phyloP scores from a whole-genome alignment of 2,888 invertebrate genomes.

The Nasonia oneida region DNA sequence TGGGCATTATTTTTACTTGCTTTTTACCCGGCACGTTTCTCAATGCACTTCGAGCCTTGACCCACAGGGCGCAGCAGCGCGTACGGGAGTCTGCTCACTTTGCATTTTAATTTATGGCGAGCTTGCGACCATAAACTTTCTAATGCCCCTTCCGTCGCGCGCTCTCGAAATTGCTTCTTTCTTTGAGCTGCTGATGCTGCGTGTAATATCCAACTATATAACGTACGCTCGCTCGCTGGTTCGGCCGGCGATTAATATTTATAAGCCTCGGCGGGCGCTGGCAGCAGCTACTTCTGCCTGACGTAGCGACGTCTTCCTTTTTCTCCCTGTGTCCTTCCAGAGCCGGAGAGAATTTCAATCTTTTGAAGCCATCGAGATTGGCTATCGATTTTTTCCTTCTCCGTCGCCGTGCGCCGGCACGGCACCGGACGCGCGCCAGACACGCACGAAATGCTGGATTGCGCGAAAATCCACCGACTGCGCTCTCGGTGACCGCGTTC shows the following conservation, averaged over 20 bases:
- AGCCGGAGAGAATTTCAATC: slow-evolving; percentile 32
- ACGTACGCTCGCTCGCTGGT: slow-evolving; percentile 5
- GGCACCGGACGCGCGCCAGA: slow-evolving; percentile 3
- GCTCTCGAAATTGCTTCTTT: slow-evolving; percentile 64
- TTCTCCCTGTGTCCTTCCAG: neutral
- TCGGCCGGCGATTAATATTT: slow-evolving; percentile 59
- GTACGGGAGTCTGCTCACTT: slow-evolving; percentile 46
- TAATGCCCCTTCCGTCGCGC: slow-evolving; percentile 56
- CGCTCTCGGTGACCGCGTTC: too few species aligned
- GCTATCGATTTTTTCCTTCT: slow-evolving; percentile 28
- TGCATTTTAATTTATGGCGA: slow-evolving; percentile 65
- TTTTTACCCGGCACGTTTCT: neutral
- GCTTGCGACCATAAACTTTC: slow-evolving; percentile 65
- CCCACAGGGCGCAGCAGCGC: neutral
- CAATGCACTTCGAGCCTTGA: slow-evolving; percentile 8
- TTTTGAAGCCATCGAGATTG: slow-evolving; percentile 36
- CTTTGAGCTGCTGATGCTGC: slow-evolving; percentile 47
- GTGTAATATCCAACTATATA: slow-evolving; percentile 14
- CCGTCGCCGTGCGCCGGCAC: too few species aligned
- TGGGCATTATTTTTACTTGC: too few species aligned
- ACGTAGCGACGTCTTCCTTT: neutral
- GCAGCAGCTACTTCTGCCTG: slow-evolving; percentile 28
- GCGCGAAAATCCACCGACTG: neutral
- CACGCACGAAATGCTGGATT: neutral
- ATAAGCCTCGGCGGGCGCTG: slow-evolving; percentile 34